phyloP scores from a whole-genome alignment of 2,113 vertebrate species.

The Sturnus vulgaris region DNA sequence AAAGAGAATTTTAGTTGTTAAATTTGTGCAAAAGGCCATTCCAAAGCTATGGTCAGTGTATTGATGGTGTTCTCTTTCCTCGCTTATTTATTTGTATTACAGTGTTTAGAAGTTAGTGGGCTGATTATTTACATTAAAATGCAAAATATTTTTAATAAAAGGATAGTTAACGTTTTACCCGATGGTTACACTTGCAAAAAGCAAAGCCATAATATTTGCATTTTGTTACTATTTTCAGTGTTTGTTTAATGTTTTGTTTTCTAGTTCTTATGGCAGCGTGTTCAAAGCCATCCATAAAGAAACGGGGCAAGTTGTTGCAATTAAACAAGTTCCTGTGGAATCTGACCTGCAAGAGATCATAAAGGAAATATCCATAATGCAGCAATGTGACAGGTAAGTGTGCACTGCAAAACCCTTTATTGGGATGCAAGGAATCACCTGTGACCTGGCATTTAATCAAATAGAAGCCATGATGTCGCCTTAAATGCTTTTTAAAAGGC shows the following conservation, averaged over 20 bases:
- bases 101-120: not conserved
- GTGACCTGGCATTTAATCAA: not conserved
- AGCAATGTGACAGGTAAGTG: conserved; percentile 91
- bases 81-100: not conserved
- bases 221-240: not conserved
- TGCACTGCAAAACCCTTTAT: not conserved
- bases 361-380: conserved; percentile 98
- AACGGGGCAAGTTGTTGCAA: conserved; percentile 92
- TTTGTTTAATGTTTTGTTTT: not conserved
- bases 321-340: conserved; percentile 96
- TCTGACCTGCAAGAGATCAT: conserved; percentile 97
- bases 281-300: conserved; percentile 95
- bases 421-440: not conserved
- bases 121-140: not conserved
- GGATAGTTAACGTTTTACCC: not conserved
- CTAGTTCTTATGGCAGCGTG: conserved; percentile 91
- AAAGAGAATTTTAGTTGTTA: not conserved
- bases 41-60: not conserved
- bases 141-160: not conserved
- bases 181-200: not conserved
- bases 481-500: conserved; percentile 53
- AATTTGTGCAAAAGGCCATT: not conserved
- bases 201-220: not conserved
- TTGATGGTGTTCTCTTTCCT: not conserved
- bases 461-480: not conserved